Evolutionary conservation across 2,797 vertebrate genomes (phyloP).

Genomic region (Buceros bicornis): DNA sequence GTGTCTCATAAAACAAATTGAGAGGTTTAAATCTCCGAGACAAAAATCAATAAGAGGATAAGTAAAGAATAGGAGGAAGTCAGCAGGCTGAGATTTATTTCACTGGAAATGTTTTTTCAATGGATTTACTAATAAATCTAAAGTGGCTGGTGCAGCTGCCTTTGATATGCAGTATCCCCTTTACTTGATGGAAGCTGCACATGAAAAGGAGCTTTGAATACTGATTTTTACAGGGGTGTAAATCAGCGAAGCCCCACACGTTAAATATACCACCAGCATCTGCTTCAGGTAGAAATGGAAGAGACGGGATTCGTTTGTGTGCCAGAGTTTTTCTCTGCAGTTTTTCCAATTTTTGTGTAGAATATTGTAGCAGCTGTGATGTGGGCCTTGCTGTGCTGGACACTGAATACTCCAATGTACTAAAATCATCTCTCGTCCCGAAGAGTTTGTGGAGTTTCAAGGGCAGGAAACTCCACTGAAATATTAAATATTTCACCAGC

Average conservation of each 20-base stretch:
- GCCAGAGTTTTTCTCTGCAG: conserved; percentile 8
- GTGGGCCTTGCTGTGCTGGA: not conserved
- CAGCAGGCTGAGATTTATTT: conserved; percentile 78
- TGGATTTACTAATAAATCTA: conserved; percentile 79
- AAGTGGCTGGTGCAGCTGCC: conserved; percentile 55
- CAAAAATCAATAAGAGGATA: conserved; percentile 78
- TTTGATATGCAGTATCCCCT: conserved; percentile 62
- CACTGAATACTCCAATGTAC: not conserved
- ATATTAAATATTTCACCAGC: not conserved
- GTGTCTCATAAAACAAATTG: conserved; percentile 79
- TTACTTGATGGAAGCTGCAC: conserved; percentile 62
- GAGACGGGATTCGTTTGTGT: conserved; percentile 6
- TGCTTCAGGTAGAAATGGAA: conserved; percentile 37
- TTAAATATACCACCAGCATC: conserved; percentile 53
- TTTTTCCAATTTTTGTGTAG: conserved; percentile 9
- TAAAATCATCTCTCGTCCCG: not conserved
- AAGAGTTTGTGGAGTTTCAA: not conserved
- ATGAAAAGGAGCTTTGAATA: conserved; percentile 70
- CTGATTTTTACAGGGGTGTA: conserved; percentile 74
- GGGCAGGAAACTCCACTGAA: not conserved
- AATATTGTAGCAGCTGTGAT: not conserved
- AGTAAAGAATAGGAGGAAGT: conserved; percentile 76
- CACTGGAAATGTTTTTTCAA: conserved; percentile 77
- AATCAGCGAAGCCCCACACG: conserved; percentile 54
- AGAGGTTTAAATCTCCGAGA: conserved; percentile 77